phyloP scores from a whole-genome alignment of 2,113 vertebrate genomes.

The Probosciger aterrimus region DNA sequence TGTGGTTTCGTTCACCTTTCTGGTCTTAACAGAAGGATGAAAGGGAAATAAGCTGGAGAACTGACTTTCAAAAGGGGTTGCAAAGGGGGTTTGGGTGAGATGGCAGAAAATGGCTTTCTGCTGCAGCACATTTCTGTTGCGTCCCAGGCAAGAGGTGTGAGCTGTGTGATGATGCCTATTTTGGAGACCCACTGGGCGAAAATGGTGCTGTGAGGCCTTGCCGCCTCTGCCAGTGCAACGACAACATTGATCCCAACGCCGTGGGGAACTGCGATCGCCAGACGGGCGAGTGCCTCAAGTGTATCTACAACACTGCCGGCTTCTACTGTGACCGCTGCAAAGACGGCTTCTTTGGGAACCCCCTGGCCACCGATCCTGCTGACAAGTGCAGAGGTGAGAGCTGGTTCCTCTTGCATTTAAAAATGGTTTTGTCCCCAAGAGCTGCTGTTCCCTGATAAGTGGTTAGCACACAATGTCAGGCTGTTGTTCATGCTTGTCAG shows the following conservation, averaged over 20 bases:
- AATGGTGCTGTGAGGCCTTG: constrained; percentile 77
- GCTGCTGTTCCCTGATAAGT: background rate
- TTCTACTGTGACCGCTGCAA: constrained; percentile 89
- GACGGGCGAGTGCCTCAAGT: constrained; percentile 89
- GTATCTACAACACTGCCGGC: constrained; percentile 87
- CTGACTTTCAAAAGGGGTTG: background rate
- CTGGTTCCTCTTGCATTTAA: background rate
- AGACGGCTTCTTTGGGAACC: constrained; percentile 86
- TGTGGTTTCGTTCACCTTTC: background rate
- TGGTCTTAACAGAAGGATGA: background rate
- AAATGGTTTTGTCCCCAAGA: background rate
- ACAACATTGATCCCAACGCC: constrained; percentile 87
- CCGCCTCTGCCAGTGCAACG: constrained; percentile 87
- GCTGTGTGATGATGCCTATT: constrained; percentile 94
- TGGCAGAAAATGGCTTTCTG: background rate
- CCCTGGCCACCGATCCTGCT: constrained; percentile 71
- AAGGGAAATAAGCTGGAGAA: background rate
- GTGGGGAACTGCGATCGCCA: constrained; percentile 85
- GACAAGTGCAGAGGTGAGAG: constrained; percentile 80
- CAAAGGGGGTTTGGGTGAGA: background rate
- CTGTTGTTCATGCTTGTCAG: fast-evolving
- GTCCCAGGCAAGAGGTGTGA: constrained; percentile 90
- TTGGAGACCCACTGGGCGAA: constrained; percentile 86
- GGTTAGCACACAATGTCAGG: background rate
- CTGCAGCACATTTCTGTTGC: background rate